Base-by-base conservation (phyloP, 2,113 vertebrate species). In the Castor canadensis region DNA sequence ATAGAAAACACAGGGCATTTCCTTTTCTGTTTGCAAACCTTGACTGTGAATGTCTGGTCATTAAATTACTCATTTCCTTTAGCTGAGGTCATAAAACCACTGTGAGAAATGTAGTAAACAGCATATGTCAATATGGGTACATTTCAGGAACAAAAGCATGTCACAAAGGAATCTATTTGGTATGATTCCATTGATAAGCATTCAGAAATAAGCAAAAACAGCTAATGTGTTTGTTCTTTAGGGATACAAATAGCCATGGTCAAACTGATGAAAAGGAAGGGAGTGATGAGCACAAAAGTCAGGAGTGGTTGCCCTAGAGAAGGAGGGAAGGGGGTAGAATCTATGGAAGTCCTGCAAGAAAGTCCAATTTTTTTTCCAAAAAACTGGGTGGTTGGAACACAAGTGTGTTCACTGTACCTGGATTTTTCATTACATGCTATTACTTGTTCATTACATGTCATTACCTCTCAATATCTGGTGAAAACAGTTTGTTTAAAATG, bases 61-160 rank as follows among this genome's bases (percentile, higher is more conserved):
- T 95, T 86, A 72, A 85, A 79, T 88, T 62, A 93, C 89, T 82
- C 58, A 66, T 89, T 94, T 95, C 58, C 83, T 89, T 81, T 89
- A 77, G 62, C 60, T 87, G 86, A 81, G 66, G 52, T 79, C 85
- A 91, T 89, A 89, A 89, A 86, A 94, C 76, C 64, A 82, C 58
- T 83, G 47, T 83, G 71, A 64, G 13, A 54, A 76, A 64, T 85
- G 26, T 30, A 72, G 75, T 76, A 93, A 96, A 79, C n/a, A 90
- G 32, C 52, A 89, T 60, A 89, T 11, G 35, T 71, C 40, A 83
- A 91, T 58, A 94, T 87, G 75, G 45, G 80, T 84, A 66, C 19
- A 67, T 84, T 75, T 84, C 90, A 90, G 80, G 76, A 84, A 73
- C 71, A 72, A 75, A 80, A 67, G 6, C 11, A 90, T 91, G n/a